A percentile compares a stretch with the other conserved stretches of the same genome.
phyloP scores from a whole-genome alignment of 2,888 invertebrate species.

The Nycteola revayana region DNA sequence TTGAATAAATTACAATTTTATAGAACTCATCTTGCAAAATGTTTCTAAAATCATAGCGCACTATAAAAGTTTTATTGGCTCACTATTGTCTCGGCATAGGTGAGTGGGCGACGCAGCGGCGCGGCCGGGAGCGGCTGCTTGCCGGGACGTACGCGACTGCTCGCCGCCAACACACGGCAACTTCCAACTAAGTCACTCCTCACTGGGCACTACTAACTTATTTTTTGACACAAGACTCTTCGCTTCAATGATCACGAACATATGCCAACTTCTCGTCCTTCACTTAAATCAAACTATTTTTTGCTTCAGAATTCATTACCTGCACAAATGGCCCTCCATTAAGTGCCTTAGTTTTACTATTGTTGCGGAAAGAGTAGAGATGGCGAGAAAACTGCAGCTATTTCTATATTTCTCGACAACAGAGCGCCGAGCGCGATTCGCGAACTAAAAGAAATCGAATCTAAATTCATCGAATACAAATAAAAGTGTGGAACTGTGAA shows the following conservation, averaged over 20 bases:
- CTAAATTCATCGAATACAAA: constrained; percentile 69
- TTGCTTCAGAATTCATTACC: constrained; percentile 1
- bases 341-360: constrained; percentile 26
- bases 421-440: constrained; percentile 25
- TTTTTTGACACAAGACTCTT: constrained; percentile 58
- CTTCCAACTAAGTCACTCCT: constrained; percentile 40
- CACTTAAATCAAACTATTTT: no score
- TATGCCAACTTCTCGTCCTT: constrained; percentile 34
- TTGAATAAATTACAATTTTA: constrained; percentile 62
- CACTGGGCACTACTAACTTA: constrained; percentile 54
- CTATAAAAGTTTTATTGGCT: constrained; percentile 76
- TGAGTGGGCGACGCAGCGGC: constrained; percentile 17
- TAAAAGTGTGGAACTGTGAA: constrained; percentile 59
- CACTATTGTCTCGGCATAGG: constrained; percentile 57
- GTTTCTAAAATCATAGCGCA: constrained; percentile 71
- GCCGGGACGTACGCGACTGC: constrained; percentile 36
- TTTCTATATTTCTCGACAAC: constrained; percentile 45
- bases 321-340: constrained; percentile 40
- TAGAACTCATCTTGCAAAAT: constrained; percentile 71
- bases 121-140: constrained; percentile 20
- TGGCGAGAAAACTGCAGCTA: constrained; percentile 43
- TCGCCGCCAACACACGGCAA: constrained; percentile 22
- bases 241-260: constrained; percentile 39
- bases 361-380: constrained; percentile 33
- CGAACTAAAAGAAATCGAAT: constrained; percentile 54